These are phyloP conservation scores for Pavo muticus DNA, from an alignment of 2,113 vertebrate species.

Conservation along the genomic window DNA sequence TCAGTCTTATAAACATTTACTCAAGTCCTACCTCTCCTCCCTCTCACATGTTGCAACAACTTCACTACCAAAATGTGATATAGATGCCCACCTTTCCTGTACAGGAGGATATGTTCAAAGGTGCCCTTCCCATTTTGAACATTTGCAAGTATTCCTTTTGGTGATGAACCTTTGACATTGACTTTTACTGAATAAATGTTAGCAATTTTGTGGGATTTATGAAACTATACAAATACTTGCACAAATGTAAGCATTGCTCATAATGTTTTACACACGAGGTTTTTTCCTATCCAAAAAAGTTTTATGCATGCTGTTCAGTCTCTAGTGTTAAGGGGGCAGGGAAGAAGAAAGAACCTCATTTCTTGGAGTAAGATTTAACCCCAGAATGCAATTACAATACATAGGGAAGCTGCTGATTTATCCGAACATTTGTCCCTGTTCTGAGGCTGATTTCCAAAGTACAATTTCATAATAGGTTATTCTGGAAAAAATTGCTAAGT, in stretches of 20 bases:
- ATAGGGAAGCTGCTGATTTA: not conserved
- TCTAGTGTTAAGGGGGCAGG: not conserved
- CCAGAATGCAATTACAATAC: not conserved
- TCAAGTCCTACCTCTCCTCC: not conserved
- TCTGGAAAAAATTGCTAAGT: constrained; percentile 1
- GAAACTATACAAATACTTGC: not conserved
- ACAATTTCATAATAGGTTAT: constrained; percentile 15
- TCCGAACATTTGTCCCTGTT: not conserved
- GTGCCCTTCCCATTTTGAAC: not conserved
- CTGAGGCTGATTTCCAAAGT: not conserved
- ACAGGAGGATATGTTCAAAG: not conserved
- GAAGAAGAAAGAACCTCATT: not conserved
- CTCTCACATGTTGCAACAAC: not conserved
- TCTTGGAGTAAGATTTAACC: not conserved
- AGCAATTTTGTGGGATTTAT: not conserved
- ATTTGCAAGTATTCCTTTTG: not conserved
- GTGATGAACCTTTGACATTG: not conserved
- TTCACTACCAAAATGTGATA: not conserved
- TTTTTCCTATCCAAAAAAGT: not conserved
- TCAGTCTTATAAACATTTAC: not conserved
- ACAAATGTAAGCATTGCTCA: not conserved
- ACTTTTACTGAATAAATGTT: not conserved
- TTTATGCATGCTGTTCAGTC: not conserved
- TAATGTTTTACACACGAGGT: not conserved
- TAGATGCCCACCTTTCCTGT: not conserved